A percentile compares a stretch with the other conserved stretches of the same genome.
phyloP scores from a whole-genome alignment of 1,140 invertebrate species.

The Conus ventricosus region DNA sequence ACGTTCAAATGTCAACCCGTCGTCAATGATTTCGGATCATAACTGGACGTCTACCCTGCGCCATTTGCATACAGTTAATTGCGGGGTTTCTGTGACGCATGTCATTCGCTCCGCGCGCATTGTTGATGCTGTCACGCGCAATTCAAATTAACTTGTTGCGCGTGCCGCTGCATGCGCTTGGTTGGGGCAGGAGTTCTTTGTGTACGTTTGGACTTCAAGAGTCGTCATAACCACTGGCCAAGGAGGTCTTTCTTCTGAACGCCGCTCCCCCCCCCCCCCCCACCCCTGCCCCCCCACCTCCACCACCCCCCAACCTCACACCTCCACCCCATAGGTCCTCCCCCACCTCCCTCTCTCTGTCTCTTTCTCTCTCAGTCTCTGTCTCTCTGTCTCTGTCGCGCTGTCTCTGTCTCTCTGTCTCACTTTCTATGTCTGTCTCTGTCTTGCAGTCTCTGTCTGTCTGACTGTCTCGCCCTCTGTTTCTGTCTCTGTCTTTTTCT shows the following conservation, averaged over 20 bases:
- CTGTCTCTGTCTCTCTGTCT: too few relatives aligned
- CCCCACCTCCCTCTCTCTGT: too few relatives aligned
- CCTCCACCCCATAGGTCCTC: too few relatives aligned
- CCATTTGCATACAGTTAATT: constrained; percentile 4
- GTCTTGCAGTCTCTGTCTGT: too few relatives aligned
- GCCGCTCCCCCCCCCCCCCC: too few relatives aligned
- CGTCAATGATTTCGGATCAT: neutral
- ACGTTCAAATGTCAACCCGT: neutral
- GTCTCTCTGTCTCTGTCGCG: too few relatives aligned
- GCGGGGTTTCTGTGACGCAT: neutral
- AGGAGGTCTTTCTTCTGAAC: neutral
- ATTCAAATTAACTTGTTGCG: neutral
- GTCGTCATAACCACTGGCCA: neutral
- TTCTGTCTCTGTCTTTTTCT: too few relatives aligned
- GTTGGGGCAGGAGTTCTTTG: neutral
- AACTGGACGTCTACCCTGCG: neutral
- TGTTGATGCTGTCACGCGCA: constrained; percentile 9
- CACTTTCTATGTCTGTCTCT: too few relatives aligned
- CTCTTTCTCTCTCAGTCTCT: too few relatives aligned
- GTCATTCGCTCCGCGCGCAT: neutral
- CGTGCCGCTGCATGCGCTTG: neutral
- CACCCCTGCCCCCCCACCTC: too few relatives aligned
- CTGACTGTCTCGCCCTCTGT: too few relatives aligned
- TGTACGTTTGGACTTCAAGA: neutral
- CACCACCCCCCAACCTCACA: too few relatives aligned